phyloP scores from a whole-genome alignment of 2,113 vertebrate genomes.

The Sigmodon hispidus region DNA sequence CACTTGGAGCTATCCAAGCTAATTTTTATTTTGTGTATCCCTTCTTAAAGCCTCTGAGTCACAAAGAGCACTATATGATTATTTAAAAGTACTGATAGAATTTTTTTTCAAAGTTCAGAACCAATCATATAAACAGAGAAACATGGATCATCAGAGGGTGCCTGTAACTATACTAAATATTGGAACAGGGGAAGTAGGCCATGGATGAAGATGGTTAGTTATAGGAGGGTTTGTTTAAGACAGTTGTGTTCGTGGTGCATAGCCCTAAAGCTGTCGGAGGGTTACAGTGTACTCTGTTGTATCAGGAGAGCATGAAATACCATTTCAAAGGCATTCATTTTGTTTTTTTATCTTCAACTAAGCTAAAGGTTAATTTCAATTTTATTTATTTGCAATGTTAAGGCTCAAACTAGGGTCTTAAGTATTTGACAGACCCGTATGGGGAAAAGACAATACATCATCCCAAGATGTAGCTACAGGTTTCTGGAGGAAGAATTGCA shows the following conservation, averaged over 20 bases:
- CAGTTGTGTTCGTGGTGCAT: not conserved
- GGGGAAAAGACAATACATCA: no score
- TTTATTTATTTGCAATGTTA: not conserved
- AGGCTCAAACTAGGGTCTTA: not conserved
- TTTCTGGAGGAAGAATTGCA: not conserved
- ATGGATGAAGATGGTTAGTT: constrained; percentile 45
- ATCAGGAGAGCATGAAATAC: constrained; percentile 43
- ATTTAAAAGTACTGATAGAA: not conserved
- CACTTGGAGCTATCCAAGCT: not conserved
- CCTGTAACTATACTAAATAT: constrained; percentile 36
- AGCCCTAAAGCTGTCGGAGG: not conserved
- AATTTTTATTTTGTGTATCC: constrained; percentile 39
- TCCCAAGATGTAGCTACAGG: not conserved
- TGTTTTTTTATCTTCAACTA: constrained; percentile 21
- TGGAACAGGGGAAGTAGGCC: not conserved
- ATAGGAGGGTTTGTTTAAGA: constrained; percentile 27
- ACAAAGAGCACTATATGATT: constrained; percentile 30
- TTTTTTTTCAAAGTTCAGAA: constrained; percentile 54
- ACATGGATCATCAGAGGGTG: not conserved
- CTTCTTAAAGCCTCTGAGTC: constrained; percentile 54
- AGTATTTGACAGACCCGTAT: not conserved
- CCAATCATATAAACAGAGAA: constrained; percentile 32
- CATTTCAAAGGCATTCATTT: not conserved
- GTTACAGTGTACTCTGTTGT: not conserved
- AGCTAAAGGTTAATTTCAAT: not conserved